Evolutionary conservation across 2,113 vertebrate genomes (phyloP), one percentile per base, ranked within the genome.

Genomic region (Melanerpes formicivorus): DNA sequence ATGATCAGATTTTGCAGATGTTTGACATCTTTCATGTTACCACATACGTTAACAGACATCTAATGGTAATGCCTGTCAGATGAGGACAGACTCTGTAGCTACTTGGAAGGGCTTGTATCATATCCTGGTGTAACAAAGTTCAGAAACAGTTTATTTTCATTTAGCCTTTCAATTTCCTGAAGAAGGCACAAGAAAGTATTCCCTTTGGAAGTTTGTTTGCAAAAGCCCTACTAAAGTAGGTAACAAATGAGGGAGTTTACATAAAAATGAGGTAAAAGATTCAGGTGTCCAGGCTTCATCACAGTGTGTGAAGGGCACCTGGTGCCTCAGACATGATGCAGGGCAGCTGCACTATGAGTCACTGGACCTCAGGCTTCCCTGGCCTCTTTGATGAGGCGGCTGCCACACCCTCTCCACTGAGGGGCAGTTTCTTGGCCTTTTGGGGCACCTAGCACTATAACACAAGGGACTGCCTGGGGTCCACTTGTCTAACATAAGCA

Each of bases 1-100:
- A 81, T 32, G 78, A 95, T 76, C 65, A 92, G 48, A 85, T 71
- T 90, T 66, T 94, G 80, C 82, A 93, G 67, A 89, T 66, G 42
- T 78, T 89, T 86, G 74, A 52, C 29, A n/a, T 88, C 79, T 83
- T 88, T 65, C 71, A 30, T 64, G 60, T 80, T 91, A 42, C 48
- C 56, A 52, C 80, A 42, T 60, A 76, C 0, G 0, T 71, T 66
- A 86, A 67, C n/a, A 46, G 58, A 29, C 32, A 90, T 77, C 72
- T 73, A 65, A 76, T 60, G 62, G 5, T 25, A 37, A 80, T 10
- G 56, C 27, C 27, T 81, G 62, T 78, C 48, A 50, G 60, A 30
- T 1, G 6, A 80, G 52, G 66, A 46, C 8, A 67, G 44, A 72
- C 40, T 70, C 16, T 85, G 7, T 18, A 14, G 72, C 84, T 79